These are phyloP conservation scores for Thermophis baileyi DNA, from an alignment of 2,113 vertebrate species.

Conservation along the genomic window DNA sequence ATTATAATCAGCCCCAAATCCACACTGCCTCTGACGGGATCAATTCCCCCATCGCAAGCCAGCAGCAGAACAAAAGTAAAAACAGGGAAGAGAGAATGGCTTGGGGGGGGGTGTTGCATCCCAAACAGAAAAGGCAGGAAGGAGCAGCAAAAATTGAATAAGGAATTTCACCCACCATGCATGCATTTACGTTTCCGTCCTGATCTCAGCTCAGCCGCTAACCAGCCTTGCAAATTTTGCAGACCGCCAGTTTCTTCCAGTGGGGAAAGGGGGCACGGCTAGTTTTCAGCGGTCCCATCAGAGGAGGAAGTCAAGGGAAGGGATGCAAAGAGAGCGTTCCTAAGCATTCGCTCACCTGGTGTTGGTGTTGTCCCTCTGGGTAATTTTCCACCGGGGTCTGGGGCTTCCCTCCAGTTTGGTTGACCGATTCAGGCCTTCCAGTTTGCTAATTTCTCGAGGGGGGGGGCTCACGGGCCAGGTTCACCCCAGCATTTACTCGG, in stretches of 20 bases:
- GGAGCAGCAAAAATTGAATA: not conserved
- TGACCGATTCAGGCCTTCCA: not conserved
- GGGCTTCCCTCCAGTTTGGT: not conserved
- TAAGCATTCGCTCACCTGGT: not conserved
- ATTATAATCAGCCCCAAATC: not conserved
- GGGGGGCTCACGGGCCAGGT: not conserved
- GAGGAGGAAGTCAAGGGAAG: not conserved
- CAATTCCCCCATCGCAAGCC: not conserved
- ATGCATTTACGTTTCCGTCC: not conserved
- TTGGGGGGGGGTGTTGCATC: not conserved
- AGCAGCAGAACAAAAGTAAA: not conserved
- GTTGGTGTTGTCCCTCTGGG: not conserved
- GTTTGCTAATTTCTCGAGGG: not conserved
- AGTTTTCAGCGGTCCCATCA: not conserved
- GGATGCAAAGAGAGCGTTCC: fast-evolving
- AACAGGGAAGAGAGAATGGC: not conserved
- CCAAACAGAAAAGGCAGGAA: not conserved
- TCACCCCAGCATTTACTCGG: not conserved
- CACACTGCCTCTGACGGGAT: not conserved
- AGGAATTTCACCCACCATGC: not conserved
- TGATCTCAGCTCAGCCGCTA: not conserved
- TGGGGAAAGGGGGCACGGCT: no score
- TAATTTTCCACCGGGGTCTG: not conserved
- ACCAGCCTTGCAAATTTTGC: not conserved
- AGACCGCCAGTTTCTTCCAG: not conserved